Base-by-base conservation (phyloP, 1,140 invertebrate genomes). In the Grapholita molesta region DNA sequence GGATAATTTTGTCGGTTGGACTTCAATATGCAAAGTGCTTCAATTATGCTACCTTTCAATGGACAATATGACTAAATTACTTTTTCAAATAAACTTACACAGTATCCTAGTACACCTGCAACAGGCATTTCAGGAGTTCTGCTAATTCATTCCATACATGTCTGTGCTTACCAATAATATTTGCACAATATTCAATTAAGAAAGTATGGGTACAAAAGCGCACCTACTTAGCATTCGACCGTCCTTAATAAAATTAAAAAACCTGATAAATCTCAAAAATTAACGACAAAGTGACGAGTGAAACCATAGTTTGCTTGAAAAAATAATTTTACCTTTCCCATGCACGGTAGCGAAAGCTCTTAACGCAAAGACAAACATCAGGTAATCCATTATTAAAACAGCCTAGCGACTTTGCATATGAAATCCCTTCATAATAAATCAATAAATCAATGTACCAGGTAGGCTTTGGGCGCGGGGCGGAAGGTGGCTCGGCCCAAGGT, bases 401-500 rank as follows among this genome's bases (percentile, higher is more conserved):
- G 42, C 42, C 42, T 48, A 48, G 15, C 42, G 42, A 9, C 42
- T 48, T 48, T 48, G 25, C 55, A 61, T 28, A 61, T 28, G 55
- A 24, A 61, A 28, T 61, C 25, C 55, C 25, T 61, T 61, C 25
- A 28, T 25, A 28, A 52, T 52, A 67, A 67, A n/a, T n/a, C n/a
- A n/a, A n/a, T n/a, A n/a, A 52, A 67, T 28, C 65, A 67, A 67
- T 42, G 65, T 61, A 25, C 55, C 55, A 61, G 55, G 55, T 61
- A 61, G n/a, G 55, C 21, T 30, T 21, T 25, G 55, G 55, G 24
- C 25, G 55, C 55, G 28, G 53, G 55, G 55, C 55, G 55, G 55
- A 61, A 61, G 55, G 55, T 28, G 55, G 55, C 55, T 61, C 55
- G 3, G 24, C 55, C 55, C 74, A 78, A 78, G 77, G 77, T 76